Base-by-base conservation (phyloP, 2,888 invertebrate species). In the Ochropleura leucogaster region DNA sequence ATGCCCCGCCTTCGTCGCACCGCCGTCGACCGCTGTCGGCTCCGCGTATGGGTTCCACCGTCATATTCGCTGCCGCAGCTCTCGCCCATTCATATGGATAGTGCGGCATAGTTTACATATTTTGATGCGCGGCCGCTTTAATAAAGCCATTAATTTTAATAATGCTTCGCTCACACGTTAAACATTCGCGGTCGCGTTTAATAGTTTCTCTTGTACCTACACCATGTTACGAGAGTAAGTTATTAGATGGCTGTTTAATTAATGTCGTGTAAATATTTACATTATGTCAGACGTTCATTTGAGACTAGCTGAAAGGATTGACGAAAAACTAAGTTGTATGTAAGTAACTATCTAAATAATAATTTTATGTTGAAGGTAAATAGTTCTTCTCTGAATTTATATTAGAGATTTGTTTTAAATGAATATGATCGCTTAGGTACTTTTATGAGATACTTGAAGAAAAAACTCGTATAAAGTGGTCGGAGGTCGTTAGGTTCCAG, bases 111-210 rank as follows among this genome's bases (percentile, higher is more conserved):
- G 92, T 94, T 95, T 93, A 94, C 93, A 94, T 95, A 94, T 94
- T 94, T 91, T 91, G 90, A 92, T 90, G 89, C 88, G 90, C 89
- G 86, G 87, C 84, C 85, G 90, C 90, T 92, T 92, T 93, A 92
- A 92, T 94, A 92, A 92, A 93, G 91, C 88, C 90, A 94, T 94
- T 93, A 92, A 94, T 94, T 94, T 94, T 93, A 94, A 94, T 93
- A 93, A 92, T 91, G 88, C 88, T 79, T 72, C 85, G 88, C 87
- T 89, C 81, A 87, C 85, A 87, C 80, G 88, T 86, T 84, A 84
- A 88, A 86, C 85, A 85, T 87, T 87, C 79, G 82, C 86, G 87
- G 88, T 90, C 83, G 87, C 74, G 84, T 86, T 79, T 85, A 86
- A 86, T 89, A 87, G 88, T 88, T 88, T 85, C 88, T 87, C 78